Base-by-base conservation (phyloP, 2,113 vertebrate genomes). In the Empidonax traillii region DNA sequence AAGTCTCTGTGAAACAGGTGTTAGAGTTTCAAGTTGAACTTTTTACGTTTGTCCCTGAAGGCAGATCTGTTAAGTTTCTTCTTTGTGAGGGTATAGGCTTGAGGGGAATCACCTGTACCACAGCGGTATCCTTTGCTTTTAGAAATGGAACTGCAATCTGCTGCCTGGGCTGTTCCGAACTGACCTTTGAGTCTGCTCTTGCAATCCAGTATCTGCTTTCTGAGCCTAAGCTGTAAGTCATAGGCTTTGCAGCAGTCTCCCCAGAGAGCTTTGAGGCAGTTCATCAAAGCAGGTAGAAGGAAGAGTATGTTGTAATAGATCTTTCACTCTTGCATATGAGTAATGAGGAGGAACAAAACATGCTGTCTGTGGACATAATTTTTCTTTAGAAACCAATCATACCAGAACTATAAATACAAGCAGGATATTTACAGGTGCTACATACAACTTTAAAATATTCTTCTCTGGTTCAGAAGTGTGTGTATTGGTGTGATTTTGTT, bases 101-200 rank as follows among this genome's bases (percentile, higher is more conserved):
- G 92, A 93, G 96, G 92, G 94, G 92, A 96, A 97, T 95, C 95
- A 96, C 97, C 96, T 97, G 91, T 97, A 97, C 73, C 87, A 83
- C 71, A 86, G 71, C 3, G 0, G 71, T 91, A 88, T 94, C 81
- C 76, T 97, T 82, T 93, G 73, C 87, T 96, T 83, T 96, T 89
- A 90, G 92, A 91, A 93, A 88, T 89, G 89, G 82, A 92, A 56
- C 59, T 85, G 87, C 95, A 95, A 46, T 90, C 88, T 94, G 91
- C 90, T 92, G 87, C 55, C 91, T 5, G 1, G 37, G 67, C 86
- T 93, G 87, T 85, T 96, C 85, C 2, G 7, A 89, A 76, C 76
- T 92, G 96, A 96, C 94, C 94, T 88, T 95, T 87, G 91, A 92
- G 77, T 94, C 89, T 95, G 90, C 80, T 93, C 86, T 90, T 92